phyloP scores from a whole-genome alignment of 2,797 vertebrate species.

The Fundulus diaphanus region DNA sequence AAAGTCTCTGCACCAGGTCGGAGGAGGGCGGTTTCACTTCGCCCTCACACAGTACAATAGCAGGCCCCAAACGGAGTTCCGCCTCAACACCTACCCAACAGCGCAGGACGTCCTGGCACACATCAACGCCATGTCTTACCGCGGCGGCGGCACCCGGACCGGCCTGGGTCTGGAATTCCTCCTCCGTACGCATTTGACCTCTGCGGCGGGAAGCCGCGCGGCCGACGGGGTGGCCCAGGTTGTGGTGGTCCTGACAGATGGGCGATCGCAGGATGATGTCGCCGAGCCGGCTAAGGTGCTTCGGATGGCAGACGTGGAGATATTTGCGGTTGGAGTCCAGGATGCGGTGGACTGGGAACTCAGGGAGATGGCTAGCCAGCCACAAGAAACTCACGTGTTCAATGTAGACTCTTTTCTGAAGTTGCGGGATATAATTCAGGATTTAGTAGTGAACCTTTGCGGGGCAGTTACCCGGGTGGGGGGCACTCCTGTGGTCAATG shows the following conservation, averaged over 20 bases:
- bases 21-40: constrained; percentile 83
- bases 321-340: constrained; percentile 89
- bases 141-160: constrained; percentile 82
- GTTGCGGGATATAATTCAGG: constrained; percentile 85
- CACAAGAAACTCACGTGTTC: constrained; percentile 82
- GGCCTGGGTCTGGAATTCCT: constrained; percentile 88
- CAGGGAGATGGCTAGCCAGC: constrained; percentile 85
- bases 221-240: constrained; percentile 84
- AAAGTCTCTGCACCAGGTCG: constrained; percentile 83
- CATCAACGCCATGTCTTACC: constrained; percentile 83
- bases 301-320: constrained; percentile 79
- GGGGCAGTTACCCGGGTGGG: constrained; percentile 73
- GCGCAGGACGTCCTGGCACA: constrained; percentile 83
- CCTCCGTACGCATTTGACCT: constrained; percentile 82
- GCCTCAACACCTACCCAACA: constrained; percentile 85
- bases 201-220: constrained; percentile 87
- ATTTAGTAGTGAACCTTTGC: constrained; percentile 84
- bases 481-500: constrained; percentile 59
- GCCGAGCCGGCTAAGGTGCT: constrained; percentile 81
- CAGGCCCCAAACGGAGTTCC: constrained; percentile 85
- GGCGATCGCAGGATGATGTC: constrained; percentile 84
- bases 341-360: constrained; percentile 85
- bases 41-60: constrained; percentile 86
- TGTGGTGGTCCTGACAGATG: constrained; percentile 87
- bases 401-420: constrained; percentile 87